Base-by-base conservation (phyloP, 2,888 invertebrate genomes). In the Helleia helle region DNA sequence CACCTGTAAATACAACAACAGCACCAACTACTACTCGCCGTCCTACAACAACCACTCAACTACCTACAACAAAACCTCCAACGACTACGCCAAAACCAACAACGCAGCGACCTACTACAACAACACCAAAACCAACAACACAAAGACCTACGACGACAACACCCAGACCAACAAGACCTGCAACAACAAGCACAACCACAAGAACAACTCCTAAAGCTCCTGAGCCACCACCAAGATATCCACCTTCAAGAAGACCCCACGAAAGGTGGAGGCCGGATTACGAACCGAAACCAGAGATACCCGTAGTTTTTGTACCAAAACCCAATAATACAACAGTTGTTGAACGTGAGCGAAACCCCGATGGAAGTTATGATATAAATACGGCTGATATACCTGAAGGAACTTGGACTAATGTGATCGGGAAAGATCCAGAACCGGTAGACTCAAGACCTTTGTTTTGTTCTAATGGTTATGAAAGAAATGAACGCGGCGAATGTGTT, bases 401-500 rank as follows among this genome's bases (percentile, higher is more conserved):
- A n/a, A 62, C 52, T 25, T 69, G 70, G 67, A 66, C 65, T 1
- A 61, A 64, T 40, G 57, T 65, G 0, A 54, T 61, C 12, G 65
- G 57, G 2, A 56, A 36, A 8, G 63, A 66, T 17, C 51, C 58
- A 18, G 59, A 59, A 6, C 51, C 58, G 12, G 71, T 73, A 41
- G 60, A 75, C 46, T 51, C 65, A n/a, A 62, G 68, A 25, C 53
- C 68, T 2, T 40, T 76, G 1, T 75, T 75, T 44, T 88, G 87
- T 50, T 60, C 85, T 30, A 61, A 72, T 48, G 90, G 90, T 1
- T 89, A 85, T 42, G 76, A 86, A 42, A 79, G 86, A 38, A 86
- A 88, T 54, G 62, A 62, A 25, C 55, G 65, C 37, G 88, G 88
- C 1, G 84, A 87, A 18, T 90, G 90, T 60, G 73, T 86, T 26